Base-by-base conservation (phyloP, 2,113 vertebrate genomes). In the Ptyas mucosa region DNA sequence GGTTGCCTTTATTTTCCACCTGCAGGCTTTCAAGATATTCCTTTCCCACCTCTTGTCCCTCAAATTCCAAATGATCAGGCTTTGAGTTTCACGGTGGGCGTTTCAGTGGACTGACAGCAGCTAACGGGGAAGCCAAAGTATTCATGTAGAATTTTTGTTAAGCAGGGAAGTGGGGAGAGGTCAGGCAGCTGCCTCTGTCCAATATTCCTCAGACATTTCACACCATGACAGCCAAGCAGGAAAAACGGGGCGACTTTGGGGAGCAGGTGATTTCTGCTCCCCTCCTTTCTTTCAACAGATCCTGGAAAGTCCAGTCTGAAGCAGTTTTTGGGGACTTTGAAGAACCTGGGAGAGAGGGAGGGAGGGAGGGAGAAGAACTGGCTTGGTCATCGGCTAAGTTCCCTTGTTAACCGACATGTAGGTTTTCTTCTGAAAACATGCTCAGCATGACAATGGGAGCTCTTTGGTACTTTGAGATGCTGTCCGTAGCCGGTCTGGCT, bases 321-420 rank as follows among this genome's bases (percentile, higher is more conserved):
- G 11, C 10, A 15, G 10, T 14, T 34, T 61, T 46, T 46, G 0
- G 53, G 24, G 29, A 0, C 49, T n/a, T 49, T 87, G n/a, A 3
- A 21, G 51, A 26, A 43, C 7, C 20, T 2, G 0, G 29, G 46
- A 24, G 11, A 34, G 43, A 46, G 46, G 46, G 46, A 24, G 11
- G 51, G 43, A 46, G 46, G 46, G 46, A 46, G 46, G 6, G n/a
- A 39, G 3, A 3, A 2, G 12, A 11, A n/a, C 11, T 4, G 1
- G 14, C 18, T 20, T 8, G 14, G 21, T 52, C 61, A 43, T 58
- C 55, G 52, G 57, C 34, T 15, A 1, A 51, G 8, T 85, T 24
- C 57, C 91, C 39, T 90, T 64, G 54, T 94, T 95, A 95, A 94
- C 92, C 92, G 20, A 54, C 75, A 91, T 29, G 87, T 7, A 43